Evolutionary conservation across 2,888 invertebrate species (phyloP).

Genomic region (Erebia ligea): DNA sequence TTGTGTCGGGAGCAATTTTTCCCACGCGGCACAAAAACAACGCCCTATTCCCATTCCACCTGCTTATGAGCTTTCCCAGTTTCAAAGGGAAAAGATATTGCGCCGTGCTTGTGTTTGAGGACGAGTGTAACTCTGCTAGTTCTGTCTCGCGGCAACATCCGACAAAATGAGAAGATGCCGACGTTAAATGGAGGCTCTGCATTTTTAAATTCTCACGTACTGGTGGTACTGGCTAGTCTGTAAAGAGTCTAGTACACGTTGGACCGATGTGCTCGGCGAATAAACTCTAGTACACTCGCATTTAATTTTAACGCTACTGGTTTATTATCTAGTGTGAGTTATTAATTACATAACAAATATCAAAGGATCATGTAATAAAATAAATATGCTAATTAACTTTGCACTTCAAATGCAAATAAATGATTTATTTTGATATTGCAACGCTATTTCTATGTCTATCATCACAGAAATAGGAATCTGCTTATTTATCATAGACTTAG

Average conservation of each 20-base stretch:
- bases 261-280: background rate
- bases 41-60: slow-evolving; percentile 65
- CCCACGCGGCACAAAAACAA: slow-evolving; percentile 54
- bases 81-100: slow-evolving; percentile 75
- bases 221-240: slow-evolving; percentile 41
- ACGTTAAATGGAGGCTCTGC: slow-evolving; percentile 68
- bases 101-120: slow-evolving; percentile 69
- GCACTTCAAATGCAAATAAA: too few species aligned
- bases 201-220: slow-evolving; percentile 69
- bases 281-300: too few species aligned
- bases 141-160: slow-evolving; percentile 72
- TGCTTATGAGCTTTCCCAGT: slow-evolving; percentile 73
- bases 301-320: too few species aligned
- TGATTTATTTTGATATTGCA: too few species aligned
- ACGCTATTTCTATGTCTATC: too few species aligned
- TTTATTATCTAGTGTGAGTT: too few species aligned
- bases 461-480: too few species aligned
- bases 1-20: slow-evolving; percentile 48
- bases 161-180: slow-evolving; percentile 74
- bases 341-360: too few species aligned
- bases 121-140: slow-evolving; percentile 77
- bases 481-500: too few species aligned
- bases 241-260: background rate
- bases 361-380: too few species aligned
- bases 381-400: too few species aligned